Evolutionary conservation across 2,797 vertebrate genomes (phyloP), one percentile per base, ranked within the genome.

Genomic region (Alfaro cultratus): DNA sequence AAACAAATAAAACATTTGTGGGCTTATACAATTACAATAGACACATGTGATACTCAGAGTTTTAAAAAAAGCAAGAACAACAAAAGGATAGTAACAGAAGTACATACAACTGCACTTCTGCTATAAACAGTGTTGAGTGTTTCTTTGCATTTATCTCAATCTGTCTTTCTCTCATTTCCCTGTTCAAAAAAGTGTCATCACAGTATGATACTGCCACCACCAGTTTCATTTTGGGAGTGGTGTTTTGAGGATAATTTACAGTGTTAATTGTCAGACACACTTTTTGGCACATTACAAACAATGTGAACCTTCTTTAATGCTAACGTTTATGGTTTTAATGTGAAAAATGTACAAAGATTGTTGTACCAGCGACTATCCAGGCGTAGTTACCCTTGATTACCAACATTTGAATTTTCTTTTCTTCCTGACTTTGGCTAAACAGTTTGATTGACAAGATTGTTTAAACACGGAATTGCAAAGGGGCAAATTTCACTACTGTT

Each of bases 351-450:
- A 18, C 60, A 62, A 31, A 9, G 6, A 34, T 18, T 3, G 60
- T 10, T 13, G 10, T 16, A 62, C 29, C 47, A 67, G 46, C 9
- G 77, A 77, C 78, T 78, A 76, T 79, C 39, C 4, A 49, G 84
- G 80, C 76, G 85, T 75, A 77, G 47, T 73, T 77, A 76, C 72
- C 72, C 43, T 73, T 47, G 73, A 87, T 46, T 79, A 88, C 87
- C 53, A 79, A 75, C 51, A 80, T 75, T 29, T 57, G 47, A 80
- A 67, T 26, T 26, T 31, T 16, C 41, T 45, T 83, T 47, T 83
- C 75, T 75, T 72, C 13, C 47, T 15, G 4, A 26, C 49, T 68
- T 73, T 5, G 4, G 77, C 74, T 39, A 78, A 84, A 76, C 64
- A 36, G 45, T 57, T 73, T 84, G 83, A 88, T 71, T 80, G 79